These are phyloP conservation scores for Anhinga anhinga DNA, from an alignment of 2,113 vertebrate species.

Conservation along the genomic window DNA sequence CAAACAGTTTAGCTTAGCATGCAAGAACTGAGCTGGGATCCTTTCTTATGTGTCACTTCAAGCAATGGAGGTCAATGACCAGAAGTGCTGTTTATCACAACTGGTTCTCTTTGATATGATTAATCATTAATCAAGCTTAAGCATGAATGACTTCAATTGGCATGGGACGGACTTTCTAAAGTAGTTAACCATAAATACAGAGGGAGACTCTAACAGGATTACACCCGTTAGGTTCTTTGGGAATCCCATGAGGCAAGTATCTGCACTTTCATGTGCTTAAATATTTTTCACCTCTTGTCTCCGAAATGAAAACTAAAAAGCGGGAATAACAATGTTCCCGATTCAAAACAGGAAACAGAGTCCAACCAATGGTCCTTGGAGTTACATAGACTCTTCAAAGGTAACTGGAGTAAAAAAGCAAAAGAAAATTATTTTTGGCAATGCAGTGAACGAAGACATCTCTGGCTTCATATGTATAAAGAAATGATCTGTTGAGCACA, in stretches of 20 bases:
- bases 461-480: background rate
- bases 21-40: background rate
- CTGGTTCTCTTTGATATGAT: background rate
- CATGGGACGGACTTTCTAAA: background rate
- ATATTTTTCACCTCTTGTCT: background rate
- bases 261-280: background rate
- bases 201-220: background rate
- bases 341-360: background rate
- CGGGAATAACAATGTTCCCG: background rate
- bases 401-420: background rate
- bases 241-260: background rate
- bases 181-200: background rate
- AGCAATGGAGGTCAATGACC: background rate
- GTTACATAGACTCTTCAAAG: background rate
- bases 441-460: background rate
- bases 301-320: background rate
- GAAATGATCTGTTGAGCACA: background rate
- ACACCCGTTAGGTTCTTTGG: background rate
- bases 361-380: background rate
- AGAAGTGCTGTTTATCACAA: background rate
- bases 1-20: background rate
- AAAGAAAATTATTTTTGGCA: background rate
- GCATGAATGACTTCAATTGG: background rate
- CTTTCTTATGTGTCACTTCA: background rate
- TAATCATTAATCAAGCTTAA: background rate